Conservation (phyloP, 2,888 invertebrate species). For the Diadegma fenestrale region DNA sequence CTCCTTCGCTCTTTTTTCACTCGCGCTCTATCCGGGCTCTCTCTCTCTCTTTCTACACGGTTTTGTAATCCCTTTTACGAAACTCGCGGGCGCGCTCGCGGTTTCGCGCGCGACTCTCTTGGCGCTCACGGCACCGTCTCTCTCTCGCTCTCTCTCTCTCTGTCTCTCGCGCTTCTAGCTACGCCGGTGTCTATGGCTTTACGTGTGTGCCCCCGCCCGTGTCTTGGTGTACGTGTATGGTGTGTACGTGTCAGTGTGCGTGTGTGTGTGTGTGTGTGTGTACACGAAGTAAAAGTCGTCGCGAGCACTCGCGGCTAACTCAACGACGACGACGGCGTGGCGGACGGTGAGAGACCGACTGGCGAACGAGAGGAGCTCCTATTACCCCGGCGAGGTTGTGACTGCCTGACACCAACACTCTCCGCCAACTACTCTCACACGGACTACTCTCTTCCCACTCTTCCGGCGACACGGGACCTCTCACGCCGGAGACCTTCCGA, state of each 20-base stretch:
- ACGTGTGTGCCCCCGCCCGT: background rate
- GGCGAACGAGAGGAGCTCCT: slow-evolving; percentile 71
- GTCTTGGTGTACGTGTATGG: background rate
- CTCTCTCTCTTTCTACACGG: slow-evolving; percentile 76
- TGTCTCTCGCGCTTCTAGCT: slow-evolving; percentile 68
- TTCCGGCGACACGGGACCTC: slow-evolving; percentile 70
- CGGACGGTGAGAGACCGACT: slow-evolving; percentile 72
- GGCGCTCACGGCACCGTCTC: slow-evolving; percentile 58
- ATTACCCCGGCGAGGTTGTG: slow-evolving; percentile 66
- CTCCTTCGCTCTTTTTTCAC: slow-evolving; percentile 43
- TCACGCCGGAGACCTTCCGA: slow-evolving; percentile 67
- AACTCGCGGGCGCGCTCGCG: slow-evolving; percentile 72
- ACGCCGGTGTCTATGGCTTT: background rate
- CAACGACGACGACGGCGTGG: slow-evolving; percentile 66
- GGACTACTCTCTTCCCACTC: slow-evolving; percentile 69
- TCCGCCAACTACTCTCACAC: slow-evolving; percentile 32
- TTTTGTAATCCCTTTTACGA: slow-evolving; percentile 83
- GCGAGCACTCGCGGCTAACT: slow-evolving; percentile 56
- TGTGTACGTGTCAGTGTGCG: too few species aligned
- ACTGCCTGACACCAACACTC: slow-evolving; percentile 59
- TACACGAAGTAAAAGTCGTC: slow-evolving; percentile 70
- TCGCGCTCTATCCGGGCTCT: slow-evolving; percentile 46
- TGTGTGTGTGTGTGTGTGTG: background rate
- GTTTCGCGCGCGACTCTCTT: slow-evolving; percentile 62
- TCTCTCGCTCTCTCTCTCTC: slow-evolving; percentile 66